Evolutionary conservation across 2,113 vertebrate genomes (phyloP).

Genomic region (Apteryx mantelli): DNA sequence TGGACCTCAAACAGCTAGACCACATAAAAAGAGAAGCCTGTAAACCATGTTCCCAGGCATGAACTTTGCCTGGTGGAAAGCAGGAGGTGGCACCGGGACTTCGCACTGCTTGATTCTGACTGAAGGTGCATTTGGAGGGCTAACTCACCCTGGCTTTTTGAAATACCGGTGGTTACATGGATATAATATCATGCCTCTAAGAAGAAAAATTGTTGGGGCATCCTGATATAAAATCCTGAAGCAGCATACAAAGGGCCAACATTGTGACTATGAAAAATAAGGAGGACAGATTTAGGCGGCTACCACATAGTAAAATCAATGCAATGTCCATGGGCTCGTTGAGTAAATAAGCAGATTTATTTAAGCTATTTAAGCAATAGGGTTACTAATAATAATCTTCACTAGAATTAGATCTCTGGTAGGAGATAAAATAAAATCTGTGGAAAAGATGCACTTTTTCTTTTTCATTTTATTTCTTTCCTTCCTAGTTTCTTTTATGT

Average conservation of each 20-base stretch:
- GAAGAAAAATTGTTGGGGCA: not conserved
- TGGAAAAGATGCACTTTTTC: not conserved
- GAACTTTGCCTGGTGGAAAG: not conserved
- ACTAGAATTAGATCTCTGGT: not conserved
- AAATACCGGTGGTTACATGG: not conserved
- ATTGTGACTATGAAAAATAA: not conserved
- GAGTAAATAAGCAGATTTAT: not conserved
- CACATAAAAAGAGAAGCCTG: not conserved
- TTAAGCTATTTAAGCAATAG: not conserved
- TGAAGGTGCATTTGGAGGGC: not conserved
- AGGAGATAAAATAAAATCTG: not conserved
- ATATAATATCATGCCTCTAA: not conserved
- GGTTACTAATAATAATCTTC: not conserved
- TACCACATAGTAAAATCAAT: not conserved
- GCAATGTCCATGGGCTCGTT: not conserved
- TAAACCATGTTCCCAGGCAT: not conserved
- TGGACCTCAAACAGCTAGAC: not conserved
- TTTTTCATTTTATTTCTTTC: not conserved
- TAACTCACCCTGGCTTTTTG: not conserved
- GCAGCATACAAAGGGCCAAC: not conserved
- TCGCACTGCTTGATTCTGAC: not conserved
- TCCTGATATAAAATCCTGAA: not conserved
- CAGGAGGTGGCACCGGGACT: not conserved
- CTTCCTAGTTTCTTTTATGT: not conserved
- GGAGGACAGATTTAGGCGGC: not conserved